phyloP scores from a whole-genome alignment of 2,113 vertebrate genomes.

The Laticauda laticaudata region DNA sequence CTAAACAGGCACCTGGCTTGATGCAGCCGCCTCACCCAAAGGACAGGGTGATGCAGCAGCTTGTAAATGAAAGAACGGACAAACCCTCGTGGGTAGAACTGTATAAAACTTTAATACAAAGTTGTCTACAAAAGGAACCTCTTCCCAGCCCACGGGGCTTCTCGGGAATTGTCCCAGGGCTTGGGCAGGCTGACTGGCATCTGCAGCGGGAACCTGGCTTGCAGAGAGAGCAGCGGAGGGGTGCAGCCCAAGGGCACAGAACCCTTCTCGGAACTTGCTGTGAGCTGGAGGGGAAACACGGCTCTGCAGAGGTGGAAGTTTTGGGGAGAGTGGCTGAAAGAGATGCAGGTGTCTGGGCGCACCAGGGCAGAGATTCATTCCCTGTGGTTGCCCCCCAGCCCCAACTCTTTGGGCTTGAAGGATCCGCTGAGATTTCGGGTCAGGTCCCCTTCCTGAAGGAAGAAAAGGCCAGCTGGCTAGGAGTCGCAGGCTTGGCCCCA shows the following conservation, averaged over 20 bases:
- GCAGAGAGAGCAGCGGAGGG: too few relatives aligned
- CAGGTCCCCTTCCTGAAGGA: slow-evolving; percentile 10
- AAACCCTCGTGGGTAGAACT: slow-evolving; percentile 25
- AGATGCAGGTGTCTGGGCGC: neutral
- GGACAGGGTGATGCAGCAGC: neutral
- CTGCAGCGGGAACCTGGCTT: neutral
- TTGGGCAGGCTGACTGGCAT: neutral
- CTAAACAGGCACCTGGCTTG: neutral
- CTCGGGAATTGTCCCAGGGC: neutral
- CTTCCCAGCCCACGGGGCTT: neutral
- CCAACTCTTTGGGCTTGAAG: neutral
- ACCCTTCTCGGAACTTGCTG: neutral
- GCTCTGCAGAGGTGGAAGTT: neutral
- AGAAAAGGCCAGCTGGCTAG: neutral
- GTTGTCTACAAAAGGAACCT: neutral
- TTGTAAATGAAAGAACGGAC: neutral
- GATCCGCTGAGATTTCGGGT: neutral
- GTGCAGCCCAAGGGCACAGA: neutral
- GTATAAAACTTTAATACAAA: slow-evolving; percentile 63
- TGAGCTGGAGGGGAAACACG: neutral
- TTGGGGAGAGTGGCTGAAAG: neutral
- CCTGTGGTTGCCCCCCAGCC: neutral
- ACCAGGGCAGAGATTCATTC: neutral
- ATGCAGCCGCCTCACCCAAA: neutral
- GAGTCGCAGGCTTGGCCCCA: neutral